Evolutionary conservation across 2,888 invertebrate species (phyloP).

Genomic region (Eilema griseolum): DNA sequence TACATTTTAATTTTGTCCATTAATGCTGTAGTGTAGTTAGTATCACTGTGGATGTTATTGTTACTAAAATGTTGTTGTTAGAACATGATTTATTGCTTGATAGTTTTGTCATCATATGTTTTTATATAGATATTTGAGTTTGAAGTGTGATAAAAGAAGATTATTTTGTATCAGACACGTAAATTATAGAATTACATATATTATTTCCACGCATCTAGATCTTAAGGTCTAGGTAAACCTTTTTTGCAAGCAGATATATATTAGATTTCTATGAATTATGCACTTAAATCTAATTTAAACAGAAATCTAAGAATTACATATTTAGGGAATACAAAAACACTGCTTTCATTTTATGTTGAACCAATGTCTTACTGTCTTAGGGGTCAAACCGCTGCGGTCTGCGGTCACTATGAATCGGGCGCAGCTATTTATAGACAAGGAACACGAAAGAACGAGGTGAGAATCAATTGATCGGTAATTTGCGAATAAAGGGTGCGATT

Average conservation of each 20-base stretch:
- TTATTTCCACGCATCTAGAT: background rate
- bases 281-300: too few species aligned
- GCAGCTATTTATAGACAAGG: constrained; percentile 42
- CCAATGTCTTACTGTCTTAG: constrained; percentile 55
- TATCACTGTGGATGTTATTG: background rate
- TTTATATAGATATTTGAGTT: background rate
- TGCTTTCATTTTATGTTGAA: constrained; percentile 53
- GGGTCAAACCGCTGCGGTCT: constrained; percentile 65
- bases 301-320: background rate
- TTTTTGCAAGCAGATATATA: too few species aligned
- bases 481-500: constrained; percentile 19
- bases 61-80: constrained; percentile 22
- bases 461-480: constrained; percentile 40
- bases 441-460: constrained; percentile 35
- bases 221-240: too few species aligned
- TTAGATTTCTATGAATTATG: too few species aligned
- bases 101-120: constrained; percentile 7
- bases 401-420: constrained; percentile 60
- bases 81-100: constrained; percentile 20
- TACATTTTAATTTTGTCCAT: constrained; percentile 24
- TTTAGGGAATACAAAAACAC: constrained; percentile 32
- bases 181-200: background rate
- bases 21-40: constrained; percentile 1
- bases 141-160: background rate
- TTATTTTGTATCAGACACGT: background rate